Percentiles rank a stretch among this genome's conserved stretches.
These are phyloP conservation scores for Drosophila novamexicana DNA, from an alignment of 1,140 invertebrate genomes.

Conservation along the genomic window DNA sequence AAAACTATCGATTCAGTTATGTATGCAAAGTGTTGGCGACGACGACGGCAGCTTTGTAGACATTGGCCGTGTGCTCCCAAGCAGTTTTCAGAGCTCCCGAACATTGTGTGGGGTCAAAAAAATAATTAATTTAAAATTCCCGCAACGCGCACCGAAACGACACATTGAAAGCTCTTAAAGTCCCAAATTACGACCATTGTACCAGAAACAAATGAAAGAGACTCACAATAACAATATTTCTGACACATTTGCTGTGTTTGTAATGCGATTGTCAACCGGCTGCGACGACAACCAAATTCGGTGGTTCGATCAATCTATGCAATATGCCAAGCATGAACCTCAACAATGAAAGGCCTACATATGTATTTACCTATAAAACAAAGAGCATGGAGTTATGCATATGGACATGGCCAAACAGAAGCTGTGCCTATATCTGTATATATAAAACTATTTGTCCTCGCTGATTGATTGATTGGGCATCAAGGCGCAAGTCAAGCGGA, in stretches of 20 bases:
- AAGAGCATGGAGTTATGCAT: background rate
- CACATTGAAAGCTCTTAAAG: slow-evolving; percentile 83
- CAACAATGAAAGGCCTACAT: background rate
- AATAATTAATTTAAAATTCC: slow-evolving; percentile 84
- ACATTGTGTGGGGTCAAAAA: slow-evolving; percentile 81
- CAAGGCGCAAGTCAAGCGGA: too few species aligned
- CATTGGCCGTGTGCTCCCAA: slow-evolving; percentile 27
- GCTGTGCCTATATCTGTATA: slow-evolving; percentile 4
- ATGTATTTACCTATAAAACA: slow-evolving; percentile 1
- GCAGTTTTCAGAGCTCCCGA: slow-evolving; percentile 47
- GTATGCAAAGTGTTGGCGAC: slow-evolving; percentile 45
- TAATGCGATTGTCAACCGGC: slow-evolving; percentile 73
- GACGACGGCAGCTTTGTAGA: slow-evolving; percentile 42
- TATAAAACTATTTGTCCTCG: background rate
- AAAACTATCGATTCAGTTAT: slow-evolving; percentile 49
- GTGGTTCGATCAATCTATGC: slow-evolving; percentile 33
- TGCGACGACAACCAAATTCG: slow-evolving; percentile 64
- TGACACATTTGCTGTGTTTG: slow-evolving; percentile 77
- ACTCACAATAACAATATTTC: slow-evolving; percentile 76
- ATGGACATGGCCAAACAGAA: slow-evolving; percentile 4
- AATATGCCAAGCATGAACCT: slow-evolving; percentile 24
- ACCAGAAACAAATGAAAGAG: slow-evolving; percentile 75
- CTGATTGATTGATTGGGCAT: background rate
- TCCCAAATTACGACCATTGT: slow-evolving; percentile 81
- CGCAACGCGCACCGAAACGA: slow-evolving; percentile 72